These are phyloP conservation scores for Zeus faber DNA, from an alignment of 2,113 vertebrate species.

Conservation along the genomic window DNA sequence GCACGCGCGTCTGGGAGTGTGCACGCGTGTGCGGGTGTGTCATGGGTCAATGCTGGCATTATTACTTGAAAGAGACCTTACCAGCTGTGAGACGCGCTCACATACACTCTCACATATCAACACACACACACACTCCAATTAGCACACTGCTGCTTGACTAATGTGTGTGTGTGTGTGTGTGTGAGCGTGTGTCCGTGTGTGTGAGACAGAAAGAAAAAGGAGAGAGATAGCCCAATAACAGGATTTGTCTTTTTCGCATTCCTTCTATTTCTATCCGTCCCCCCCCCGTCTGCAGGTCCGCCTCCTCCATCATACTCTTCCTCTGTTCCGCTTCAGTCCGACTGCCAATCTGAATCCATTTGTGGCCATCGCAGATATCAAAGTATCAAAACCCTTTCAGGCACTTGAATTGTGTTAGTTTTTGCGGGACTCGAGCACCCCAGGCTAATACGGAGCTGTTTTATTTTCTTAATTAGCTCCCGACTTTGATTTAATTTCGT, in stretches of 20 bases:
- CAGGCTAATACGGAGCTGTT: too few relatives aligned
- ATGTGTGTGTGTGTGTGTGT: constrained; percentile 13
- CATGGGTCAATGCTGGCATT: constrained; percentile 56
- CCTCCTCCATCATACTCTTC: not conserved
- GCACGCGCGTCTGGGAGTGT: constrained; percentile 19
- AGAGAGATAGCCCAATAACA: constrained; percentile 14
- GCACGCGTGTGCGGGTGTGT: constrained; percentile 25
- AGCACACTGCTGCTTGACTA: constrained; percentile 37
- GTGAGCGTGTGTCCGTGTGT: constrained; percentile 15
- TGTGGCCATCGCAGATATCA: too few relatives aligned
- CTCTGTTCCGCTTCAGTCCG: not conserved
- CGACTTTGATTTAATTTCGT: too few relatives aligned
- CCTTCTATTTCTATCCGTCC: constrained; percentile 5
- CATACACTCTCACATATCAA: constrained; percentile 12
- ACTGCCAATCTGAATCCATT: too few relatives aligned
- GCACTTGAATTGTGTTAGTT: too few relatives aligned
- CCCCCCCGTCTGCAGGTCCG: constrained; percentile 29
- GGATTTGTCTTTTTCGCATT: constrained; percentile 31
- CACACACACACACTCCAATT: constrained; percentile 54
- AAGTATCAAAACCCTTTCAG: too few relatives aligned
- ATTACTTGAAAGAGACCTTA: constrained; percentile 61
- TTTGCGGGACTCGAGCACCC: too few relatives aligned
- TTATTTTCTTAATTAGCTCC: too few relatives aligned
- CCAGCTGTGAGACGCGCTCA: constrained; percentile 59
- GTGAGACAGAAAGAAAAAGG: constrained; percentile 41